A percentile compares a stretch with the other conserved stretches of the same genome.
Evolutionary conservation across 2,888 invertebrate species (phyloP).

Genomic region (Nematopogon swammerdamellus): DNA sequence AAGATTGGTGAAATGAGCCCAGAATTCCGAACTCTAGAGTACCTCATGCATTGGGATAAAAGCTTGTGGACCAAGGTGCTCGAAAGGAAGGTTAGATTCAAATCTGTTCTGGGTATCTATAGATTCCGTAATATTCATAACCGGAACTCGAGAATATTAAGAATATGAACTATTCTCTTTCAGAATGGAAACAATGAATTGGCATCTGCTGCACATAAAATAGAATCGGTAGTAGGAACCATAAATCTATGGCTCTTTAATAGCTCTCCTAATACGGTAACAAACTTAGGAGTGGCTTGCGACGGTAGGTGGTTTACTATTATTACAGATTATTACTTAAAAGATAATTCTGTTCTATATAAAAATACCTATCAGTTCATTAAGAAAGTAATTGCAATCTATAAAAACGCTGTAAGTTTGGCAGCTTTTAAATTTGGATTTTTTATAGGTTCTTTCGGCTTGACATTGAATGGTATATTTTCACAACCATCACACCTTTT

Average conservation of each 20-base stretch:
- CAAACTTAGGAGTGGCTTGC: constrained; percentile 52
- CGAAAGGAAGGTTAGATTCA: constrained; percentile 28
- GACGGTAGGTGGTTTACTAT: constrained; percentile 34
- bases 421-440: too few relatives aligned
- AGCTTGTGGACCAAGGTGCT: constrained; percentile 29
- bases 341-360: too few relatives aligned
- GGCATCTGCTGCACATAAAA: constrained; percentile 22
- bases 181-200: background rate
- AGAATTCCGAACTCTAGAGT: constrained; percentile 52
- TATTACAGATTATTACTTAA: too few relatives aligned
- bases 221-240: constrained; percentile 37
- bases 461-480: constrained; percentile 49
- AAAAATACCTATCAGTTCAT: too few relatives aligned
- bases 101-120: background rate
- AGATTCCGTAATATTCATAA: too few relatives aligned
- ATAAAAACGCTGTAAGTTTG: too few relatives aligned
- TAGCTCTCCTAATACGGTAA: constrained; percentile 30
- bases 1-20: constrained; percentile 44
- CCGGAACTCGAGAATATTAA: too few relatives aligned
- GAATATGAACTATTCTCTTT: background rate
- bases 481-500: constrained; percentile 53
- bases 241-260: constrained; percentile 49
- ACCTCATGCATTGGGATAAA: constrained; percentile 39
- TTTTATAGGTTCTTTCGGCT: constrained; percentile 47
- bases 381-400: background rate